Base-by-base conservation (phyloP, 2,888 invertebrate species). In the Molanna angustata region DNA sequence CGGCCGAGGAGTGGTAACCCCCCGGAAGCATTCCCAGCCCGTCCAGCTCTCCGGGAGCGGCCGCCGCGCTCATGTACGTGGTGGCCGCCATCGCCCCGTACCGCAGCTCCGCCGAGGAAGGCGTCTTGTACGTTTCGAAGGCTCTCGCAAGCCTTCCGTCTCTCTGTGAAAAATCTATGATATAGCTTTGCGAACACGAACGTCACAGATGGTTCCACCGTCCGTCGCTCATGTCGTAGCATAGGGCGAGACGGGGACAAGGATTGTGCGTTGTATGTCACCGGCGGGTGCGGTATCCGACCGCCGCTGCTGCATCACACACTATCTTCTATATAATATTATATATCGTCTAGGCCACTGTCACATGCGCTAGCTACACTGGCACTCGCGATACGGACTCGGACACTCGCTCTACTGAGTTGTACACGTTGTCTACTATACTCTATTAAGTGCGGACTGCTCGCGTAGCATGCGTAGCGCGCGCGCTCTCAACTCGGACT, bases 31-130 rank as follows among this genome's bases (percentile, higher is more conserved):
- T 80, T 69, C 88, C 88, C 71, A 88, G 81, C 62, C 78, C 80
- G 78, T 82, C 83, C 71, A 83, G 72, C 69, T 90, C 90, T 76
- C 89, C 85, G 73, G 88, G 85, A 73, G 90, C 86, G 71, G 83
- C 82, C 73, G 85, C 80, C 78, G 88, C 88, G 79, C 92, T 89
- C 84, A 94, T 88, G 80, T 94, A 94, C 80, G 92, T 89, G 79
- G 93, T 90, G 82, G 93, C 92, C 84, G 94, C 92, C 92, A 93
- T 93, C 81, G 86, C 86, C 82, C 83, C 82, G 82, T 82, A 82
- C 71, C 76, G 74, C 69, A 76, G 68, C 72, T 76, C 76, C 75
- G 77, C 78, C 75, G 75, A 77, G 74, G 78, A 76, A 74, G 82
- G 80, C 82, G 80, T 79, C 78, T 75, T 77, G 78, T 74, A 58